Percentiles rank a stretch among this genome's conserved stretches.
Evolutionary conservation across 2,113 vertebrate genomes (phyloP).

Genomic region (Apteryx owenii): DNA sequence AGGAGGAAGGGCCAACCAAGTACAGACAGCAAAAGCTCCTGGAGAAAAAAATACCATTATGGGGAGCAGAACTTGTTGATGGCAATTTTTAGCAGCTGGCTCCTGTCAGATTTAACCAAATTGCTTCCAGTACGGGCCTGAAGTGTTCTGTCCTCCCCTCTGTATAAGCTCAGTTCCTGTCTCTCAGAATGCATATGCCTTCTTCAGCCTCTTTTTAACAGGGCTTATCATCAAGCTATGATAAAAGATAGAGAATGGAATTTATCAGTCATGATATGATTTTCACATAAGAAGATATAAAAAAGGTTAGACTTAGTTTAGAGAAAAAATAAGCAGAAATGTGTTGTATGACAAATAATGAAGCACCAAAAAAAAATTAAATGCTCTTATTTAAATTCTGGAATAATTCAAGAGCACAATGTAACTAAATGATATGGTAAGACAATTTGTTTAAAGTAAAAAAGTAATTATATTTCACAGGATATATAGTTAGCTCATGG

Average conservation of each 20-base stretch:
- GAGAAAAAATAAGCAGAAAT: background rate
- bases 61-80: background rate
- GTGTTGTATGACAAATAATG: background rate
- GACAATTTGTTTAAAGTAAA: background rate
- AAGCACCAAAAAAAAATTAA: background rate
- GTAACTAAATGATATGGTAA: background rate
- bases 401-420: background rate
- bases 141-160: background rate
- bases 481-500: background rate
- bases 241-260: background rate
- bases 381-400: background rate
- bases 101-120: background rate
- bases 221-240: background rate
- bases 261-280: background rate
- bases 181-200: background rate
- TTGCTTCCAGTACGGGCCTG: background rate
- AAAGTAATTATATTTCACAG: background rate
- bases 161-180: background rate
- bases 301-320: background rate
- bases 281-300: background rate
- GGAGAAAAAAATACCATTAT: background rate
- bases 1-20: background rate
- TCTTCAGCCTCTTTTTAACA: background rate
- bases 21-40: background rate
- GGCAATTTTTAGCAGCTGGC: background rate